Evolutionary conservation across 2,888 invertebrate species (phyloP), one percentile per base, ranked within the genome.

Genomic region (Proisotoma minuta): DNA sequence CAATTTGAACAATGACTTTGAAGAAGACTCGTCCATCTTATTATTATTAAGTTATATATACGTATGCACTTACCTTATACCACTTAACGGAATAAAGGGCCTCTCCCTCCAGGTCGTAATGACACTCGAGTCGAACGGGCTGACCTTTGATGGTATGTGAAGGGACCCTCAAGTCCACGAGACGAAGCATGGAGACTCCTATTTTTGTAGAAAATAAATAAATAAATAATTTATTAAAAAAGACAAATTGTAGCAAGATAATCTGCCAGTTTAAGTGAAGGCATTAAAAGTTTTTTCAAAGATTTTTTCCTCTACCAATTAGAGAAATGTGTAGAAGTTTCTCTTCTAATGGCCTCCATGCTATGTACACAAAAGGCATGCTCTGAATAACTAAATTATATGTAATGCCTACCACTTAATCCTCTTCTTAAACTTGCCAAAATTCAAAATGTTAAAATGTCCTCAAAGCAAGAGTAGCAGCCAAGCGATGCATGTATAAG

Each of bases 11-110:
- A n/a, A n/a, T n/a, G n/a, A n/a, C n/a, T n/a, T n/a, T n/a, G n/a
- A n/a, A n/a, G n/a, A n/a, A n/a, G n/a, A n/a, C n/a, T n/a, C n/a
- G n/a, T n/a, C n/a, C n/a, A n/a, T n/a, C n/a, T n/a, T n/a, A n/a
- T n/a, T n/a, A n/a, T n/a, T n/a, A n/a, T n/a, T n/a, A n/a, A n/a
- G n/a, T n/a, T n/a, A n/a, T n/a, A n/a, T n/a, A 18, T n/a, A 43
- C 10, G 18, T 15, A 18, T n/a, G 5, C 5, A 43, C 43, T 43
- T 43, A 56, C 56, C 56, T 56, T 91, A 81, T 91, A 91, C 91
- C 91, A 92, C 80, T 91, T 91, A 75, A 91, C 91, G 29, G 91
- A 90, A 79, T 91, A 92, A 52, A 91, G 82, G 54, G 85, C 84
- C 78, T 91, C 91, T 2, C 85, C 85, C 73, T 90, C 89, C 77